A percentile compares a stretch with the other conserved stretches of the same genome.
phyloP scores from a whole-genome alignment of 2,797 vertebrate genomes.

The Gambelia wislizenii region DNA sequence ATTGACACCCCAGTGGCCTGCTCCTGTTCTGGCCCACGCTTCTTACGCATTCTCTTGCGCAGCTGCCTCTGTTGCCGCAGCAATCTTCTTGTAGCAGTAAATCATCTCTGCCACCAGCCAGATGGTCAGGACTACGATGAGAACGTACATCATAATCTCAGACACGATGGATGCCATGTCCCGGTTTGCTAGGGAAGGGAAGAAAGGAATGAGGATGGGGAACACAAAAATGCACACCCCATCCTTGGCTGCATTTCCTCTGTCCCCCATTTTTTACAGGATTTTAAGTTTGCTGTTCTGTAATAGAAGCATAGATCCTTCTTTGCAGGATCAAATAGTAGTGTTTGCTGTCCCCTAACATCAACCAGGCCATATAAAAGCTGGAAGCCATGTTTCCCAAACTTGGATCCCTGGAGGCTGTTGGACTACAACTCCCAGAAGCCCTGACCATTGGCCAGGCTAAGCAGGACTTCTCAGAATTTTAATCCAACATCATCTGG shows the following conservation, averaged over 20 bases:
- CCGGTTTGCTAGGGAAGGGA: constrained; percentile 79
- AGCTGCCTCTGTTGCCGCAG: constrained; percentile 87
- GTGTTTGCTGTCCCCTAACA: too few species aligned
- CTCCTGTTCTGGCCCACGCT: neutral
- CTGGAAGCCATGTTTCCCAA: neutral
- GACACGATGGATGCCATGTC: constrained; percentile 90
- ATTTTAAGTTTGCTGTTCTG: neutral
- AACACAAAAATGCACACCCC: neutral
- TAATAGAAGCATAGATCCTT: neutral
- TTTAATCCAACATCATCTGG: neutral
- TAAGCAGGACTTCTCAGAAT: neutral
- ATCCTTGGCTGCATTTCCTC: neutral
- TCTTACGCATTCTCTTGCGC: constrained; percentile 91
- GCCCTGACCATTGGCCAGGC: neutral
- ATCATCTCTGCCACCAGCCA: constrained; percentile 94
- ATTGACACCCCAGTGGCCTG: neutral
- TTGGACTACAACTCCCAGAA: neutral
- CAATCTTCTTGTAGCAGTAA: constrained; percentile 93
- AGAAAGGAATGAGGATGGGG: neutral
- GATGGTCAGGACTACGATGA: constrained; percentile 90
- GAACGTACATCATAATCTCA: constrained; percentile 94
- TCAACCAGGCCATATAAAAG: too few species aligned
- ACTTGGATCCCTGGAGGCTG: neutral
- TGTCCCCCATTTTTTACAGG: neutral
- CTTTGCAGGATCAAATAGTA: neutral